Evolutionary conservation across 2,113 vertebrate species (phyloP).

Genomic region (Epinephelus cyanopodus): DNA sequence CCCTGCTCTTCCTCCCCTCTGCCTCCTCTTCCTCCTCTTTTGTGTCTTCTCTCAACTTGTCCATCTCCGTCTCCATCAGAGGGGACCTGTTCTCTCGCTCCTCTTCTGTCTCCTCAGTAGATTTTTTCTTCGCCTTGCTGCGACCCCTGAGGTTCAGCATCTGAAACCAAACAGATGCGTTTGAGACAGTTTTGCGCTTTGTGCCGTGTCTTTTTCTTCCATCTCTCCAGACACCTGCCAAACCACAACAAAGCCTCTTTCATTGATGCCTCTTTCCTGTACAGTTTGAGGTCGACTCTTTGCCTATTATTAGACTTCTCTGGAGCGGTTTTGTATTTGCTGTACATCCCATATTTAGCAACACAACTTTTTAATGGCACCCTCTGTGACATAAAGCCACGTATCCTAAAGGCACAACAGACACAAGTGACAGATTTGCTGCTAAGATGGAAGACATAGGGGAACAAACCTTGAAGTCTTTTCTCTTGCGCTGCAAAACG

Average conservation of each 20-base stretch:
- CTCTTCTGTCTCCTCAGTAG: conserved; percentile 53
- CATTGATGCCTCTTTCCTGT: conserved; percentile 72
- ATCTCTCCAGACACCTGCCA: conserved; percentile 79
- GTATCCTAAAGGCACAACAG: conserved; percentile 55
- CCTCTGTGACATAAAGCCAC: conserved; percentile 62
- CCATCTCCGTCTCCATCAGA: conserved; percentile 74
- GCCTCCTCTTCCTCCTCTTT: conserved; percentile 55
- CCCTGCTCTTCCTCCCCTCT: conserved; percentile 44
- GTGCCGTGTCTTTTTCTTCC: conserved; percentile 54
- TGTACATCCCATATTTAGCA: conserved; percentile 77
- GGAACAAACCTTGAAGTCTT: conserved; percentile 91
- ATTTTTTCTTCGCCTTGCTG: conserved; percentile 79
- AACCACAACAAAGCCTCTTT: conserved; percentile 75
- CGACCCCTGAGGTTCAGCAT: conserved; percentile 82
- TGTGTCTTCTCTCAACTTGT: conserved; percentile 56
- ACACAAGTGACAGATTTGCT: conserved; percentile 71
- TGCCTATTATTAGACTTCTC: conserved; percentile 76
- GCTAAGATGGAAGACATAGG: conserved; percentile 33
- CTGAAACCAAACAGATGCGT: conserved; percentile 77
- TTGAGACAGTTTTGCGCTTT: conserved; percentile 61
- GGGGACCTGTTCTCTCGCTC: conserved; percentile 68
- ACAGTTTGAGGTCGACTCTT: conserved; percentile 56
- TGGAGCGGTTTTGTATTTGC: conserved; percentile 55
- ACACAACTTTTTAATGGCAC: conserved; percentile 56
- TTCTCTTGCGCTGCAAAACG: conserved; percentile 93